phyloP scores from a whole-genome alignment of 2,113 vertebrate species.

The Eclectus roratus region DNA sequence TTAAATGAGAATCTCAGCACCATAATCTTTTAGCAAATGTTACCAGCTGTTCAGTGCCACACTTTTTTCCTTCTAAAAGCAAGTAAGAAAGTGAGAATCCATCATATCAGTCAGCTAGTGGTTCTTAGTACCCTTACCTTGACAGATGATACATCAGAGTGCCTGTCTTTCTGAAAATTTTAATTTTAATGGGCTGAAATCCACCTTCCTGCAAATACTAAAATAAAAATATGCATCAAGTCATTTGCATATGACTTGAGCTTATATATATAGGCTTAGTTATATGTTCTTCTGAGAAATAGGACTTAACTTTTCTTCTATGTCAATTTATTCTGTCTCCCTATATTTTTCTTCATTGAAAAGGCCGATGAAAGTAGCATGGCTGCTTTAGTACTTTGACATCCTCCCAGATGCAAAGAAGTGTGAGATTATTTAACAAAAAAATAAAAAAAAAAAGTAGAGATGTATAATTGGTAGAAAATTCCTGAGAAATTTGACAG shows the following conservation, averaged over 20 bases:
- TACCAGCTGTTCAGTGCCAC: conserved; percentile 64
- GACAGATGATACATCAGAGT: conserved; percentile 41
- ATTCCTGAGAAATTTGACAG: neutral
- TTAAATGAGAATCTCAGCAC: conserved; percentile 54
- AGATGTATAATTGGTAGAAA: neutral
- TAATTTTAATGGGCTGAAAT: conserved; percentile 51
- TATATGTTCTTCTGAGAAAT: neutral
- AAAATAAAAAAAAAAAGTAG: neutral
- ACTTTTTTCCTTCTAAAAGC: conserved; percentile 30
- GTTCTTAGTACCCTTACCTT: conserved; percentile 37
- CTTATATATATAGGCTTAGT: neutral
- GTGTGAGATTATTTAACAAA: neutral
- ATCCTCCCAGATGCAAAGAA: neutral
- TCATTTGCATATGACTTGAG: neutral
- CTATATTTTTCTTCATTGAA: neutral
- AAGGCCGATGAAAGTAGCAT: neutral
- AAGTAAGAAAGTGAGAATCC: conserved; percentile 43
- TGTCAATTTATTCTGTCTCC: neutral
- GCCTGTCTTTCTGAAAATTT: conserved; percentile 24
- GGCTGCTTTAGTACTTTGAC: neutral
- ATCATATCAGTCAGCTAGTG: conserved; percentile 28
- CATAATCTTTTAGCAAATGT: conserved; percentile 58
- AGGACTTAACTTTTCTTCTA: neutral
- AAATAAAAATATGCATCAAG: conserved; percentile 19
- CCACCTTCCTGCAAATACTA: conserved; percentile 37